phyloP scores from a whole-genome alignment of 1,140 invertebrate genomes.

The Orchesella cincta region DNA sequence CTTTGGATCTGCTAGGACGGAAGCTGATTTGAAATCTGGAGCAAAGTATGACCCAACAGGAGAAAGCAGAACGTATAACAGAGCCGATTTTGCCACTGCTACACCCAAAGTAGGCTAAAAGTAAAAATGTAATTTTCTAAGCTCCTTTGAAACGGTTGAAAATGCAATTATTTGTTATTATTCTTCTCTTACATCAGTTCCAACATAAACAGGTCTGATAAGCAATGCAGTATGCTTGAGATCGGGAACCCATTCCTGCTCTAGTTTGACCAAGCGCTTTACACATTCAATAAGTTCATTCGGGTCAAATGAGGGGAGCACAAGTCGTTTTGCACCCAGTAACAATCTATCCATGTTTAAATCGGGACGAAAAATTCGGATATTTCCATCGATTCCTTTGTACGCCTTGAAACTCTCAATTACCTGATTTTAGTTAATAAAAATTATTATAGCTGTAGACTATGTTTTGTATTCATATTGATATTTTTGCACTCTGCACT shows the following conservation, averaged over 20 bases:
- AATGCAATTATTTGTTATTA: background rate
- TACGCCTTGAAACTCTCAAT: background rate
- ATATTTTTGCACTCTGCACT: background rate
- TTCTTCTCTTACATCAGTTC: background rate
- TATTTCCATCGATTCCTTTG: background rate
- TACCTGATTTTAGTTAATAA: background rate
- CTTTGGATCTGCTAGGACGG: background rate
- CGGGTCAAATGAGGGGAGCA: background rate
- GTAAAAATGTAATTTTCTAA: background rate
- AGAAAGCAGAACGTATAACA: background rate
- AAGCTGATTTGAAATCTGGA: background rate
- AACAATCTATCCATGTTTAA: background rate
- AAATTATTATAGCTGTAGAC: too few relatives aligned
- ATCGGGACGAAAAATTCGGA: background rate
- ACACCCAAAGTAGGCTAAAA: background rate
- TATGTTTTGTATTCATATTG: too few relatives aligned
- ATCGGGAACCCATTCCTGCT: background rate
- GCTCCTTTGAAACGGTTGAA: background rate
- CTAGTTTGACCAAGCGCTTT: background rate
- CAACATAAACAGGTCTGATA: background rate
- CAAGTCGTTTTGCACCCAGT: background rate
- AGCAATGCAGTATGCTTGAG: background rate
- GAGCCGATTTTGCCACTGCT: background rate
- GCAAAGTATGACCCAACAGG: background rate
- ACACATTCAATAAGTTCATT: background rate